Base-by-base conservation (phyloP, 2,113 vertebrate species). In the Panthera leo region DNA sequence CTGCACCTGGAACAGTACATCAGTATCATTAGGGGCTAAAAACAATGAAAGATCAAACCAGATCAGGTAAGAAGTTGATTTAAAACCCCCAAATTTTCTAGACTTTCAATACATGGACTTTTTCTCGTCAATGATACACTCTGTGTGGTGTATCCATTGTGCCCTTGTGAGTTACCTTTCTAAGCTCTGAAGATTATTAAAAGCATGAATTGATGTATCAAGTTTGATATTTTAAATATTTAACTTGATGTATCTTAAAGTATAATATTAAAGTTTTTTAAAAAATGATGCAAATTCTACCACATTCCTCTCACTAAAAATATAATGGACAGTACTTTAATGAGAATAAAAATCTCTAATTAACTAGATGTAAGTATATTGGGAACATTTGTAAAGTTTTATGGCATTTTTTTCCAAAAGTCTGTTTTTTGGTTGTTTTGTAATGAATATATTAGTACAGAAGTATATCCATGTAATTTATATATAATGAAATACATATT, bases 331-430 rank as follows among this genome's bases (percentile, higher is more conserved):
- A 36, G 31, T 36, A 93, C 90, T 86, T 93, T 58, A 85, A 89
- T 48, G 90, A 67, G 36, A 58, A 21, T 45, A 90, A n/a, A n/a
- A 89, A 61, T 21, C 63, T 88, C 27, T 73, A 84, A 92, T 78
- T 82, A 91, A 75, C 75, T 36, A 87, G 61, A 61, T 45, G 88
- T 78, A 82, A 96, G 55, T 92, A 53, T 78, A 45, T 45, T 88
- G 55, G 21, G 39, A 95, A 84, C 45, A 2, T 68, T 39, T 68
- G 3, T 13, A 4, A 27, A 23, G 68, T 78, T 78, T 91, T 42
- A 58, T 71, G 45, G 42, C 85, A 85, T 92, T 31, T 25, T 25
- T 91, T 76, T 68, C 42, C 48, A 55, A 80, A 58, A 34, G 13
- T 29, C 73, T 63, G 42, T 79, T 82, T 89, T 86, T 29, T 88